Base-by-base conservation (phyloP, 2,113 vertebrate genomes). In the Apaloderma vittatum region DNA sequence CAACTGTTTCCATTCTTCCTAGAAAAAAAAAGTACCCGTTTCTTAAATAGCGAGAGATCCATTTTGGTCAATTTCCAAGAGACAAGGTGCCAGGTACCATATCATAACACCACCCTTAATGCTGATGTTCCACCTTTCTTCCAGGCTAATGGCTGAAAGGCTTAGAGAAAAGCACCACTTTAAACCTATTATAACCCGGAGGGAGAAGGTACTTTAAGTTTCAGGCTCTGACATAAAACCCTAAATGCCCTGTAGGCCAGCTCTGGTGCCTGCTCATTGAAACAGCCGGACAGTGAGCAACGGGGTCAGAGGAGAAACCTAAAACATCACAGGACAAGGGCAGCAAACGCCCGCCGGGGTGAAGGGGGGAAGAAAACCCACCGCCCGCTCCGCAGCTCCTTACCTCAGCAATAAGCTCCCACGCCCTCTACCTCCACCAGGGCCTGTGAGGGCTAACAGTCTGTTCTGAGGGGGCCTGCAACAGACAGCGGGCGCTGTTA, bases 361-460 rank as follows among this genome's bases (percentile, higher is more conserved):
- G 16, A 40, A 32, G 37, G 32, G 7, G 4, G 36, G 26, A 9
- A 16, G 19, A 46, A 26, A 3, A 13, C 30, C 5, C 18, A 0
- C 6, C 0, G 23, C 11, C 55, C 19, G 1, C 2, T 18, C 24
- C 1, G 45, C 36, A 0, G 9, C 26, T 51, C 49, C 95, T 98
- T 98, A 99, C 99, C 99, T 99, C 86, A 99, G 98, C 95, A 99
- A 87, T 97, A 99, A 99, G 93, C 99, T 98, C 97, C 99, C 99
- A 95, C 99, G 99, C 78, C 99, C 99, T 98, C 99, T 99, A 99
- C 99, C 99, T 99, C 99, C 99, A 97, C 99, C 99, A 61, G 98
- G 98, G 98, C 99, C 99, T 99, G 99, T 96, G 98, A 99, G 90
- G 98, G 99, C 96, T 70, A 99, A 90, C 91, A 99, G 97, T 37